Percentiles rank a stretch among this genome's conserved stretches.
Evolutionary conservation across 2,797 vertebrate genomes (phyloP).

Genomic region (Podarcis lilfordi): DNA sequence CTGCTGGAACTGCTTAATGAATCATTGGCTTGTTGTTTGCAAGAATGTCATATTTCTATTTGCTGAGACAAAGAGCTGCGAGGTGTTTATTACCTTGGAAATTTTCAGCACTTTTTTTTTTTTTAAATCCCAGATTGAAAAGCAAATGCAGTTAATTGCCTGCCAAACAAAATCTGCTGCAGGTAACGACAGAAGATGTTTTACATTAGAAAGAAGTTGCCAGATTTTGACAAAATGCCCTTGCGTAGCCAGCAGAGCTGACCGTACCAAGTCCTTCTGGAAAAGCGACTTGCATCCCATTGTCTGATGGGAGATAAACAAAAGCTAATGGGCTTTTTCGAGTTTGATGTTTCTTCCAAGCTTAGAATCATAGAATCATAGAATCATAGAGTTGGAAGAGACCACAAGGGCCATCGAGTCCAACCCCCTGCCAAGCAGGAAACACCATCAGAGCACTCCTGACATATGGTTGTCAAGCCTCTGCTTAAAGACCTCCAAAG

Average conservation of each 20-base stretch:
- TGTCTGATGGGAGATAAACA: constrained; percentile 20
- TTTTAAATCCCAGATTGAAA: constrained; percentile 21
- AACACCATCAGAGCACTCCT: too few relatives aligned
- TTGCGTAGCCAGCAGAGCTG: constrained; percentile 4
- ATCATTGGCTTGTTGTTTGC: constrained; percentile 15
- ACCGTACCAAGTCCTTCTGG: constrained; percentile 23
- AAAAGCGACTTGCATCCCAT: not conserved
- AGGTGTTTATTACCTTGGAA: not conserved
- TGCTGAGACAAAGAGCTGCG: not conserved
- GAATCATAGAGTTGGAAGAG: too few relatives aligned
- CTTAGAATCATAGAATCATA: too few relatives aligned
- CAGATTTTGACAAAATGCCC: constrained; percentile 33
- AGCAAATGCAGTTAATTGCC: not conserved
- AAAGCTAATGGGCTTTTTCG: not conserved
- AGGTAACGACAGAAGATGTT: not conserved
- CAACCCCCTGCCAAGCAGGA: too few relatives aligned
- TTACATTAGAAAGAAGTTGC: not conserved
- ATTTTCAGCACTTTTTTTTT: constrained; percentile 5
- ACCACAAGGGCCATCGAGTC: too few relatives aligned
- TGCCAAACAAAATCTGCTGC: constrained; percentile 5
- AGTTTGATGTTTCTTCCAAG: not conserved
- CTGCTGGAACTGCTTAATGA: constrained; percentile 11
- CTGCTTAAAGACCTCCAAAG: too few relatives aligned
- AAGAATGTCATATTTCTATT: not conserved
- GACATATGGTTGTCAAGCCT: too few relatives aligned